phyloP scores from a whole-genome alignment of 2,797 vertebrate species.

The Dipus sagitta region DNA sequence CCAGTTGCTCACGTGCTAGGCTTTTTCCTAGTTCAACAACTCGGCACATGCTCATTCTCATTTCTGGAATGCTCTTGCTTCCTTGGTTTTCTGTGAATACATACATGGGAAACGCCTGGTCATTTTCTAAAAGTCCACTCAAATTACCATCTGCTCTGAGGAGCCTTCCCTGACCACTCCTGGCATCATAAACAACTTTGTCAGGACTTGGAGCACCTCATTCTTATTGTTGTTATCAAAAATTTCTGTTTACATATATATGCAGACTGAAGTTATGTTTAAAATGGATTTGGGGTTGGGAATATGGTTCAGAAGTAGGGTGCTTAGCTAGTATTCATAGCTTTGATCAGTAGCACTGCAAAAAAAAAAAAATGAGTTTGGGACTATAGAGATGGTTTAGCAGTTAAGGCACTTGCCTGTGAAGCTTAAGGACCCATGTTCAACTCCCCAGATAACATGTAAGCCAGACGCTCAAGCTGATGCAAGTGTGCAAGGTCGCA shows the following conservation, averaged over 20 bases:
- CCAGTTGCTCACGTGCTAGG: neutral
- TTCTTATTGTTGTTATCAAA: neutral
- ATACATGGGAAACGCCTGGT: neutral
- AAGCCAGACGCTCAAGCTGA: no score
- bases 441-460: no score
- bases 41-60: slow-evolving; percentile 27
- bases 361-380: neutral
- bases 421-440: no score
- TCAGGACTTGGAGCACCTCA: neutral
- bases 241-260: slow-evolving; percentile 13
- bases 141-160: neutral
- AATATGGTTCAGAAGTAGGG: neutral
- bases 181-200: neutral
- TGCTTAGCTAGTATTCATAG: neutral
- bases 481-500: no score
- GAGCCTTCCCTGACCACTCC: neutral
- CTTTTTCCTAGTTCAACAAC: neutral
- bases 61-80: slow-evolving; percentile 28
- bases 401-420: no score
- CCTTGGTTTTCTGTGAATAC: slow-evolving; percentile 39
- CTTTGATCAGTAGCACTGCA: neutral
- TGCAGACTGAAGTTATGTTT: neutral
- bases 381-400: no score
- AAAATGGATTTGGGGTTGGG: neutral
- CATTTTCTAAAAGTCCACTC: slow-evolving; percentile 25